Evolutionary conservation across 2,888 invertebrate genomes (phyloP).

Genomic region (Hypolimnas misippus): DNA sequence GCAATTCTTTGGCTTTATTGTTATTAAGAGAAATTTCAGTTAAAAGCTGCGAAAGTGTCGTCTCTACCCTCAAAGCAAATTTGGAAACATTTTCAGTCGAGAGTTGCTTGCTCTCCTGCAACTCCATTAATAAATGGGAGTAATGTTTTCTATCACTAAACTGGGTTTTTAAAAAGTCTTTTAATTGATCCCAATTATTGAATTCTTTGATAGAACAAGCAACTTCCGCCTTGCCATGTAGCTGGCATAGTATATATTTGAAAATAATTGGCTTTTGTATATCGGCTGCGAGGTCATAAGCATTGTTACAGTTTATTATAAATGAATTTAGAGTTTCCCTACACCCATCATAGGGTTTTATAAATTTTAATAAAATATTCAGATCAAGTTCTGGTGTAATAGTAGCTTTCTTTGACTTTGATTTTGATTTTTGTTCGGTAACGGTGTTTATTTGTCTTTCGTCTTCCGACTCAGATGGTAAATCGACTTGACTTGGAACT

Average conservation of each 20-base stretch:
- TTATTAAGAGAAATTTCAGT: conserved; percentile 42
- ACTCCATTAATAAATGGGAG: conserved; percentile 9
- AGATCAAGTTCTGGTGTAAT: not conserved
- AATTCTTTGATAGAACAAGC: conserved; percentile 11
- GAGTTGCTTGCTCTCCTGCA: not conserved
- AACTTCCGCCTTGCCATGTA: conserved; percentile 1
- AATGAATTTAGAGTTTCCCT: not conserved
- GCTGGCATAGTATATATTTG: conserved; percentile 12
- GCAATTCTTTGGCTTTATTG: conserved; percentile 1
- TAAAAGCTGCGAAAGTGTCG: conserved; percentile 43
- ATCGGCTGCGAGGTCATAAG: not conserved
- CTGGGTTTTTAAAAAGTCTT: conserved; percentile 10
- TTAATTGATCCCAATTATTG: conserved; percentile 3
- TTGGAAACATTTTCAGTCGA: conserved; percentile 34
- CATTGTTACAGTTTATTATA: not conserved
- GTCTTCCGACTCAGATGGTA: not conserved
- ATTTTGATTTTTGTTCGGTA: not conserved
- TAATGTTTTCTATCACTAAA: conserved; percentile 14
- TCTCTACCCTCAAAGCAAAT: conserved; percentile 43
- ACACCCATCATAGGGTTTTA: not conserved
- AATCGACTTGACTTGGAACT: not conserved
- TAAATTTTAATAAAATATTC: not conserved
- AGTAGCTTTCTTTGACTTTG: not conserved
- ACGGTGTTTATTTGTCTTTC: not conserved
- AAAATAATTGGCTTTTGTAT: conserved; percentile 9